Evolutionary conservation across 2,888 invertebrate genomes (phyloP).

Genomic region (Drosophila kambysellisi): DNA sequence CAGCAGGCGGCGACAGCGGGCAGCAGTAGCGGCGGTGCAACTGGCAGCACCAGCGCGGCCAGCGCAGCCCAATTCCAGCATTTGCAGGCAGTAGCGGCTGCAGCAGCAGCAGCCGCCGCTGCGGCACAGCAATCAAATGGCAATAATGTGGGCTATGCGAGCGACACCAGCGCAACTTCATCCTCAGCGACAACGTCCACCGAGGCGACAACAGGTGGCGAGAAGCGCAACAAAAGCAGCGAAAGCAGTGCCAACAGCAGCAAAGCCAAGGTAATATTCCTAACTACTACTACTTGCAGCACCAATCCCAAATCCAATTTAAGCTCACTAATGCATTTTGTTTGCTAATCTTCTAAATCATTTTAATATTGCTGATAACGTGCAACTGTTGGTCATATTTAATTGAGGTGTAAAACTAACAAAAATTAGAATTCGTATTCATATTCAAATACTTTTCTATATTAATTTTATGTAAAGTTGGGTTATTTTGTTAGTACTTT

Average conservation of each 20-base stretch:
- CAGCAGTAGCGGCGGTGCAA: conserved; percentile 37
- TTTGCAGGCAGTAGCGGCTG: conserved; percentile 57
- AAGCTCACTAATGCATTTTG: not conserved
- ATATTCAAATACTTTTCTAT: not conserved
- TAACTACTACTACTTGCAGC: not conserved
- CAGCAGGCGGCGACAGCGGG: conserved; percentile 45
- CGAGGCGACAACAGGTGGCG: conserved; percentile 60
- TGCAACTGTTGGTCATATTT: not conserved
- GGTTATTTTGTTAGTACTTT: not conserved
- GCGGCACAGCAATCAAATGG: conserved; percentile 63
- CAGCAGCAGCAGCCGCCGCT: conserved; percentile 47
- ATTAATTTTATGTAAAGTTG: not conserved
- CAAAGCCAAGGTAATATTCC: conserved; percentile 85
- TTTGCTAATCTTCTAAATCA: not conserved
- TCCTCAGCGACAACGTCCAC: conserved; percentile 72
- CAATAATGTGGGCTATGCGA: conserved; percentile 70
- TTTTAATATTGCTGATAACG: not conserved
- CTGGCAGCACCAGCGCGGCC: conserved; percentile 64
- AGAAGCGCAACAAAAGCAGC: conserved; percentile 82
- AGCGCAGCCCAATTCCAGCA: conserved; percentile 70
- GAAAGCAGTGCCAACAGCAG: conserved; percentile 86
- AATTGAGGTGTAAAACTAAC: not conserved
- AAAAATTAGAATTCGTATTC: not conserved
- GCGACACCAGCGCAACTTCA: conserved; percentile 73
- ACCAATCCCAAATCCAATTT: not conserved